Evolutionary conservation across 2,888 invertebrate species (phyloP).

Genomic region (Scaptomyza tumidula): DNA sequence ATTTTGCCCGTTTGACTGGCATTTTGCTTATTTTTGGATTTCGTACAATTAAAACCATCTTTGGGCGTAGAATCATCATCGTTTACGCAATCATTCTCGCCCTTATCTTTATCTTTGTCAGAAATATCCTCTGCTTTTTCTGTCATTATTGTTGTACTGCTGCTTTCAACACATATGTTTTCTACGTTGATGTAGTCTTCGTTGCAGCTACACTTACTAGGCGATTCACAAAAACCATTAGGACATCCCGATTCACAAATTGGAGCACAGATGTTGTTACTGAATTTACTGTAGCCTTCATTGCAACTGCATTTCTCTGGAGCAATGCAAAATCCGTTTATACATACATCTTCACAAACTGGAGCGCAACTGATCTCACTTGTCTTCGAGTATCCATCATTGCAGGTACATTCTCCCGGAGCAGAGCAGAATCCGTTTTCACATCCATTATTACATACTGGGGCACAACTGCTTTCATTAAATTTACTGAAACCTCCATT

Average conservation of each 20-base stretch:
- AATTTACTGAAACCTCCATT: no score
- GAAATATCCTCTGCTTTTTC: background rate
- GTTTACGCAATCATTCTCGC: conserved; percentile 14
- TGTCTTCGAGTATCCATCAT: background rate
- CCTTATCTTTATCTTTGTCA: background rate
- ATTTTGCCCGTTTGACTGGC: conserved; percentile 10
- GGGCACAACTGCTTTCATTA: no score
- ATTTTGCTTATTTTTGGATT: background rate
- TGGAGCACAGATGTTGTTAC: conserved; percentile 20
- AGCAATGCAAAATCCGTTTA: conserved; percentile 26
- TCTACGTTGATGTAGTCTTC: conserved; percentile 13
- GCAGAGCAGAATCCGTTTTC: conserved; percentile 22
- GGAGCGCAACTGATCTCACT: conserved; percentile 20
- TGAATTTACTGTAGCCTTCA: conserved; percentile 14
- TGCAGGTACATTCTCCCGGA: conserved; percentile 18
- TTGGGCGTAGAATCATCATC: conserved; percentile 22
- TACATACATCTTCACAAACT: conserved; percentile 21
- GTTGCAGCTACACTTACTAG: conserved; percentile 31
- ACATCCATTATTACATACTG: conserved; percentile 19
- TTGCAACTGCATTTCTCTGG: conserved; percentile 31
- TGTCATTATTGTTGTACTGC: background rate
- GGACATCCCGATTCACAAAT: conserved; percentile 14
- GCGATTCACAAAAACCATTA: conserved; percentile 34
- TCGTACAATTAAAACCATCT: conserved; percentile 34
- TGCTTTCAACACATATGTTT: conserved; percentile 18